Conservation (phyloP, 2,888 invertebrate genomes). For the Acleris emargana region DNA sequence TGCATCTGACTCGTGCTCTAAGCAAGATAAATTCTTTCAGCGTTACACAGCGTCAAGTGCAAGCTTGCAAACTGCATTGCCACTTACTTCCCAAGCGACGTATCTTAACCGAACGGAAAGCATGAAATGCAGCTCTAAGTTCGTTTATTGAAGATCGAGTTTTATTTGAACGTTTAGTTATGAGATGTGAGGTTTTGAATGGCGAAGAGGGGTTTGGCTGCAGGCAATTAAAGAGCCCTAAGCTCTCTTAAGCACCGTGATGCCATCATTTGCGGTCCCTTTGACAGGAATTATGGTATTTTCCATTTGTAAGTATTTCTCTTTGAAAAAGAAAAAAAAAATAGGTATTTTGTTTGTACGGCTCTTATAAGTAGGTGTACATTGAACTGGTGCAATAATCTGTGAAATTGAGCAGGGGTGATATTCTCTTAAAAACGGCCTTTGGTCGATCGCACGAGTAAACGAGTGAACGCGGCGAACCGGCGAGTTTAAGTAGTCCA, state of each 20-base stretch:
- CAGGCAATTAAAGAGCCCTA: constrained; percentile 9
- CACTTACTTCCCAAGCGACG: not conserved
- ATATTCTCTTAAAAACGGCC: too few species aligned
- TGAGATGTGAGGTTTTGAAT: not conserved
- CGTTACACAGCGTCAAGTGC: constrained; percentile 1
- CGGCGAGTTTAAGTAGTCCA: too few species aligned
- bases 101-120: not conserved
- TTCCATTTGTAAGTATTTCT: not conserved
- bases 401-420: too few species aligned
- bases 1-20: constrained; percentile 10
- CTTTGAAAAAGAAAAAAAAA: not conserved
- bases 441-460: too few species aligned
- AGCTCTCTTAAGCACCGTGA: constrained; percentile 12
- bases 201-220: not conserved
- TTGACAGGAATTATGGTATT: not conserved
- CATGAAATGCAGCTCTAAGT: not conserved
- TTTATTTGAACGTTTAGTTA: not conserved
- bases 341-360: too few species aligned
- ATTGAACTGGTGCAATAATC: too few species aligned
- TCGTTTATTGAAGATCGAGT: not conserved
- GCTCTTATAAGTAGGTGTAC: too few species aligned
- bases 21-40: constrained; percentile 21
- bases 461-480: too few species aligned
- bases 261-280: constrained; percentile 6
- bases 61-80: constrained; percentile 2